A percentile compares a stretch with the other conserved stretches of the same genome.
Conservation (phyloP, 2,888 invertebrate species). For the Lochmaea capreae region DNA sequence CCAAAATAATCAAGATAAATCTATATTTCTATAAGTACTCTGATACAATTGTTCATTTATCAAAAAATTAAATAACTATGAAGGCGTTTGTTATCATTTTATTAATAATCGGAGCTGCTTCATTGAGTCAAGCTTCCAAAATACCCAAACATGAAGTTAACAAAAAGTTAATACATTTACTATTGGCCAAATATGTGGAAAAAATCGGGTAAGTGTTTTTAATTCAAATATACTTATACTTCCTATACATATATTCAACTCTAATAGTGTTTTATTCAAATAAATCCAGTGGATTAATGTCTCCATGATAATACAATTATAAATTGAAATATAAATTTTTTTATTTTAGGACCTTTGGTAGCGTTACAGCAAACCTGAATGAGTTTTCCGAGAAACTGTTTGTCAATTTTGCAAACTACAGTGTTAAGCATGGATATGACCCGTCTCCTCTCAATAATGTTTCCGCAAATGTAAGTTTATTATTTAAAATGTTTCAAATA, state of each 20-base stretch:
- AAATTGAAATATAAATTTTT: too few relatives aligned
- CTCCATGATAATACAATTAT: too few relatives aligned
- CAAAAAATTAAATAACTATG: not conserved
- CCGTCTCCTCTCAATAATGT: constrained; percentile 67
- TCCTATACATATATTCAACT: too few relatives aligned
- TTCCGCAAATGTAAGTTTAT: constrained; percentile 66
- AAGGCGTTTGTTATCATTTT: not conserved
- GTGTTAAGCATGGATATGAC: constrained; percentile 65
- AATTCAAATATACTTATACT: too few relatives aligned
- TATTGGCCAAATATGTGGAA: not conserved
- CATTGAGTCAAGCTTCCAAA: not conserved
- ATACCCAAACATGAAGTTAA: not conserved
- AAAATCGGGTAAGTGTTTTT: not conserved
- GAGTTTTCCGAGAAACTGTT: constrained; percentile 67
- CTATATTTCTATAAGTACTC: not conserved
- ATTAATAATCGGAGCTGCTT: not conserved
- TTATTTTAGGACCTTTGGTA: constrained; percentile 14
- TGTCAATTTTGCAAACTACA: constrained; percentile 63
- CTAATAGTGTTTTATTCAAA: too few relatives aligned
- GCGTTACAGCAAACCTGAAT: constrained; percentile 40
- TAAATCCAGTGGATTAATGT: too few relatives aligned
- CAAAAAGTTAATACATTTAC: not conserved
- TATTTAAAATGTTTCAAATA: too few relatives aligned
- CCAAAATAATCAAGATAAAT: not conserved
- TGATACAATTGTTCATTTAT: not conserved